Evolutionary conservation across 2,888 invertebrate species (phyloP).

Genomic region (Bombylius major): DNA sequence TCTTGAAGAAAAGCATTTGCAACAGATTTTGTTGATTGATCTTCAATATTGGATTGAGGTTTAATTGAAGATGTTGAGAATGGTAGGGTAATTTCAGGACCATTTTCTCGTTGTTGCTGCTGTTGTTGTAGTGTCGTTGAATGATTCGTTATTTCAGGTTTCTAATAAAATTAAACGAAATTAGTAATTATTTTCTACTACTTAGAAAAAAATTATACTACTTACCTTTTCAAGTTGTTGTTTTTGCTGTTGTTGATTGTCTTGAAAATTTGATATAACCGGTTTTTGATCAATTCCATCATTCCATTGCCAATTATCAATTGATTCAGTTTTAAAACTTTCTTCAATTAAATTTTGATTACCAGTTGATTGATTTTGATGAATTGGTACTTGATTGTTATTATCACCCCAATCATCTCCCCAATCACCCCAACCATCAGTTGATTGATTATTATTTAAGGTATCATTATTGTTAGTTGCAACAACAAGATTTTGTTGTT

Average conservation of each 20-base stretch:
- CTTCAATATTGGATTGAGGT: neutral
- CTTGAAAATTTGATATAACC: neutral
- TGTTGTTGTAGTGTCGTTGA: neutral
- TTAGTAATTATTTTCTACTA: neutral
- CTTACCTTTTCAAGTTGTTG: constrained; percentile 3
- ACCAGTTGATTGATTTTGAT: constrained; percentile 2
- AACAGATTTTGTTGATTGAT: neutral
- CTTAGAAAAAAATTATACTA: neutral
- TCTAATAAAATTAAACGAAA: neutral
- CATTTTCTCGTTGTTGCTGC: neutral
- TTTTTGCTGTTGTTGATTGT: constrained; percentile 4
- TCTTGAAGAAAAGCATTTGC: neutral
- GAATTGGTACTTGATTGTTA: neutral
- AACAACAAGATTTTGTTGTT: too few relatives aligned
- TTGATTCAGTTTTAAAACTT: constrained; percentile 39
- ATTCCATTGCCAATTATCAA: constrained; percentile 48
- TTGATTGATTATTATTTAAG: neutral
- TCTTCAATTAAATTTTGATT: constrained; percentile 39
- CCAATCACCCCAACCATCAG: constrained; percentile 11
- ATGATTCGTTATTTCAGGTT: neutral
- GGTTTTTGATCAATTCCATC: constrained; percentile 33
- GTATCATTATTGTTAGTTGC: neutral
- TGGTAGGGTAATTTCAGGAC: neutral
- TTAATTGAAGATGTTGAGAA: neutral
- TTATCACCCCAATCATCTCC: constrained; percentile 11